Conservation (phyloP, 1,140 invertebrate genomes). For the Heliconius hermathena region DNA sequence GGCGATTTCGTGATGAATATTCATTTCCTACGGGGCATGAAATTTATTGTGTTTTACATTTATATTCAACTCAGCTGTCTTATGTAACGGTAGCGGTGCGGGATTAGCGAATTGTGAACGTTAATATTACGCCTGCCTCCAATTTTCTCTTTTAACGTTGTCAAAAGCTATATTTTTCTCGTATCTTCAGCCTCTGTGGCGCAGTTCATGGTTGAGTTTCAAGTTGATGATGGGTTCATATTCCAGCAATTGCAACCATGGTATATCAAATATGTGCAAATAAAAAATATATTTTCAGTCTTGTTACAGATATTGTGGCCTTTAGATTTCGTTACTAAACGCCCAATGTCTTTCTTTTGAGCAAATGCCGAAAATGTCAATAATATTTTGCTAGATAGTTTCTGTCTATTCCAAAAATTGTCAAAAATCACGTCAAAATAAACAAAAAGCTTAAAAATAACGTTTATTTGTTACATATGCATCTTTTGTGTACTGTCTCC, state of each 20-base stretch:
- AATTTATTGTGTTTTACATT: slow-evolving; percentile 82
- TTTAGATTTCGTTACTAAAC: too few species aligned
- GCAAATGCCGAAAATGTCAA: too few species aligned
- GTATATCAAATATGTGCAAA: too few species aligned
- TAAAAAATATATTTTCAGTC: too few species aligned
- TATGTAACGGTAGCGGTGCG: slow-evolving; percentile 79
- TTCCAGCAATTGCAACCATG: neutral
- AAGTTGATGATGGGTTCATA: neutral
- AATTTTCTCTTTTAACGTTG: slow-evolving; percentile 19
- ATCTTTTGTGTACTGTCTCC: too few species aligned
- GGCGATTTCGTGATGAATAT: slow-evolving; percentile 82
- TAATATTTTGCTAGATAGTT: too few species aligned
- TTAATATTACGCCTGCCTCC: slow-evolving; percentile 59
- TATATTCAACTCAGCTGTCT: slow-evolving; percentile 81
- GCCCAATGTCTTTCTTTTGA: too few species aligned
- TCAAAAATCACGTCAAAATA: too few species aligned
- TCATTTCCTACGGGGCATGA: slow-evolving; percentile 82
- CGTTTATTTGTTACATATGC: too few species aligned
- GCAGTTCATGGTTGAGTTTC: neutral
- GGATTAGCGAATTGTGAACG: slow-evolving; percentile 79
- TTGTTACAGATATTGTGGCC: too few species aligned
- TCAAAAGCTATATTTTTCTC: slow-evolving; percentile 16
- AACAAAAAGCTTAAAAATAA: too few species aligned
- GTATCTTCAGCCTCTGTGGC: neutral
- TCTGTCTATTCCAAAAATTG: too few species aligned